Conservation (phyloP, 2,888 invertebrate genomes). For the Ectemnius continuus region DNA sequence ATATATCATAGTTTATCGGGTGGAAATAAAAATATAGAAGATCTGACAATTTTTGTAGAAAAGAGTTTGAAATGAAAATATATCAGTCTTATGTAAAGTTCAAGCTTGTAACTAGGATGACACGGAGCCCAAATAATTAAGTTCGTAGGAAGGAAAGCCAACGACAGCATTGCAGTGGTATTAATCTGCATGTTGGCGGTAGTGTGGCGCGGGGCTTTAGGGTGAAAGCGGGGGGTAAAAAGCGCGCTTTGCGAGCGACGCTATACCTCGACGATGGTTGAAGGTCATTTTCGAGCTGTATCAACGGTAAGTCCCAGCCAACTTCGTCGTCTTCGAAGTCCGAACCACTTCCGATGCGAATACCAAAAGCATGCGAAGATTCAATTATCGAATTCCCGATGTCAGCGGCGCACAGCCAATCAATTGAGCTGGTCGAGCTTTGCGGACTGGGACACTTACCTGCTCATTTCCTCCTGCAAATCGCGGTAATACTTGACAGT, state of each 20-base stretch:
- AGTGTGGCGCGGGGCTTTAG: neutral
- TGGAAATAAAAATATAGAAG: too few relatives aligned
- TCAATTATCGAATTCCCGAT: slow-evolving; percentile 67
- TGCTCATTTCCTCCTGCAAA: slow-evolving; percentile 78
- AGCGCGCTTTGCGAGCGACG: slow-evolving; percentile 11
- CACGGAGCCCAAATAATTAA: neutral
- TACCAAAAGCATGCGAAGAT: slow-evolving; percentile 75
- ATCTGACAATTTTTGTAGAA: too few relatives aligned
- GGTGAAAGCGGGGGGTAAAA: neutral
- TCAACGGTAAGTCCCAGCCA: slow-evolving; percentile 82
- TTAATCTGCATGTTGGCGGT: slow-evolving; percentile 1
- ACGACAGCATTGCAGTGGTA: slow-evolving; percentile 7
- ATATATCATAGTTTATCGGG: too few relatives aligned
- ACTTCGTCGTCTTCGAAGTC: slow-evolving; percentile 80
- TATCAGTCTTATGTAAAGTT: too few relatives aligned
- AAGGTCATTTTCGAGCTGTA: slow-evolving; percentile 78
- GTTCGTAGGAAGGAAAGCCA: neutral
- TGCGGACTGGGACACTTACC: slow-evolving; percentile 70
- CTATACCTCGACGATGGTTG: slow-evolving; percentile 74
- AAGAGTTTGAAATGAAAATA: too few relatives aligned
- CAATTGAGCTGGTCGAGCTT: too few relatives aligned
- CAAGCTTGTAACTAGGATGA: too few relatives aligned
- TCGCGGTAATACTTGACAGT: slow-evolving; percentile 74
- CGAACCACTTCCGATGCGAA: slow-evolving; percentile 77
- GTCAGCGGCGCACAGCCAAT: slow-evolving; percentile 18